phyloP scores from a whole-genome alignment of 2,113 vertebrate species.

The Pelvicachromis taeniatus region DNA sequence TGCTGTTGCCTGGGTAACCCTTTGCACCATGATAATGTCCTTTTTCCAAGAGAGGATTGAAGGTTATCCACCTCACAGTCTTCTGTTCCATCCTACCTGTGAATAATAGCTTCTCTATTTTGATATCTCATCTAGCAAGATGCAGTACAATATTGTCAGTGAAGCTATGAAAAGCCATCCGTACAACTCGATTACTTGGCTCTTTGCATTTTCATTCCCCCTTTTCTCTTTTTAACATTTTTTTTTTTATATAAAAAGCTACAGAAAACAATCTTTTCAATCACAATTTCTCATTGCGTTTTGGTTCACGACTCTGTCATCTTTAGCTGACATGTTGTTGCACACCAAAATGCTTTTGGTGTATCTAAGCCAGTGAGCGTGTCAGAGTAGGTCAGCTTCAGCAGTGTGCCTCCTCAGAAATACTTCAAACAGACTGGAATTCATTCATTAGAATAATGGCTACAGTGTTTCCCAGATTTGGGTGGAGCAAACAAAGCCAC shows the following conservation, averaged over 20 bases:
- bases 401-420: not conserved
- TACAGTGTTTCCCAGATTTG: not conserved
- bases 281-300: not conserved
- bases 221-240: not conserved
- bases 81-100: not conserved
- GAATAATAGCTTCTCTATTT: not conserved
- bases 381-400: not conserved
- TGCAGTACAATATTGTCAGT: not conserved
- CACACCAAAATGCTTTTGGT: not conserved
- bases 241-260: not conserved
- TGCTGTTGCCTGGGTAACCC: slow-evolving; percentile 64
- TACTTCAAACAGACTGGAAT: not conserved
- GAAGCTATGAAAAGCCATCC: not conserved
- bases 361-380: not conserved
- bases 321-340: not conserved
- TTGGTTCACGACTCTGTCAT: not conserved
- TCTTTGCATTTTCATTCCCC: not conserved
- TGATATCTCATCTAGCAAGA: not conserved
- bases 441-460: not conserved
- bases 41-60: slow-evolving; percentile 26
- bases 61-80: slow-evolving; percentile 39
- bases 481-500: not conserved
- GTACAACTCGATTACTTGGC: not conserved
- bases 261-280: not conserved
- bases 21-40: slow-evolving; percentile 26